phyloP scores from a whole-genome alignment of 2,888 invertebrate genomes.

The Eumacrocentrus americanus region DNA sequence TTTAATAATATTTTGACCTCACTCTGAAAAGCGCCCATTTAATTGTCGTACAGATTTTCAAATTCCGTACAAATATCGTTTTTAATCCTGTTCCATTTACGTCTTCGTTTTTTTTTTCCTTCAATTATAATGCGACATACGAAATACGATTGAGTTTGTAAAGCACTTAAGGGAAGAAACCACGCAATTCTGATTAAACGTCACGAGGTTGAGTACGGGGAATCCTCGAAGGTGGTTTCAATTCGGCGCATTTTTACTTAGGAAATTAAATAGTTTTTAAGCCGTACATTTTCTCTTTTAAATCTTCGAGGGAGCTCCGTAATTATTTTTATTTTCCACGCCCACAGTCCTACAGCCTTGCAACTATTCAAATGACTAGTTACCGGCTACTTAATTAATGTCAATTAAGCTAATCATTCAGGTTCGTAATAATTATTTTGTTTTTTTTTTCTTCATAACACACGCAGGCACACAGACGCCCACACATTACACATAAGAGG shows the following conservation, averaged over 20 bases:
- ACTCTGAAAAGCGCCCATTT: slow-evolving; percentile 2
- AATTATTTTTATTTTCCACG: not conserved
- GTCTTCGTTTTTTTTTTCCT: slow-evolving; percentile 15
- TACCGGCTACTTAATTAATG: slow-evolving; percentile 21
- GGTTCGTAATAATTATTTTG: no score
- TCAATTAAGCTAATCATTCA: no score
- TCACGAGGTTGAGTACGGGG: slow-evolving; percentile 38
- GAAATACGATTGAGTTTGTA: slow-evolving; percentile 50
- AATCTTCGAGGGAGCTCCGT: slow-evolving; percentile 3
- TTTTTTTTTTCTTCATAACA: slow-evolving; percentile 14
- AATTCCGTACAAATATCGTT: slow-evolving; percentile 38
- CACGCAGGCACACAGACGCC: slow-evolving; percentile 37
- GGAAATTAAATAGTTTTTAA: no score
- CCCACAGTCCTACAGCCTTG: slow-evolving; percentile 3
- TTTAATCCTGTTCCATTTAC: slow-evolving; percentile 30
- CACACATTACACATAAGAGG: slow-evolving; percentile 49
- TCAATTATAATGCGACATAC: slow-evolving; percentile 36
- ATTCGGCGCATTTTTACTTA: slow-evolving; percentile 25
- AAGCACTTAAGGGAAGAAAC: slow-evolving; percentile 60
- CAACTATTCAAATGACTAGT: slow-evolving; percentile 3
- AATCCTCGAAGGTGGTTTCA: slow-evolving; percentile 2
- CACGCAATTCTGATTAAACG: slow-evolving; percentile 49
- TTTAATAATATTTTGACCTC: slow-evolving; percentile 48
- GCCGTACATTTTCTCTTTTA: no score
- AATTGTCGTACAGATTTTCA: slow-evolving; percentile 10